phyloP scores from a whole-genome alignment of 2,113 vertebrate species.

The Daubentonia madagascariensis region DNA sequence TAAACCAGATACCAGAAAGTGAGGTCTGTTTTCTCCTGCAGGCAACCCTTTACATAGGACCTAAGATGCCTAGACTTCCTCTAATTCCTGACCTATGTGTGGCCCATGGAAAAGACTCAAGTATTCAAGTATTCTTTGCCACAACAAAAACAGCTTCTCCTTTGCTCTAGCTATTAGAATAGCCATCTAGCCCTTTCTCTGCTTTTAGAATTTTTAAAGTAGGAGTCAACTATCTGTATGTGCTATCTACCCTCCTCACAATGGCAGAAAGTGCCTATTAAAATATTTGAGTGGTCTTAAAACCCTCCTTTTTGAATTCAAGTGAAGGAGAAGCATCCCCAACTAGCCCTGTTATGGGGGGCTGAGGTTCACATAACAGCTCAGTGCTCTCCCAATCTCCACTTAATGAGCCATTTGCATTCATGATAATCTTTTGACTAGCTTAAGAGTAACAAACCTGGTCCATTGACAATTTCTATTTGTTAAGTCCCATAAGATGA shows the following conservation, averaged over 20 bases:
- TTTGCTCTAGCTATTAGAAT: neutral
- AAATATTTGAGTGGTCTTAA: neutral
- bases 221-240: neutral
- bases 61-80: neutral
- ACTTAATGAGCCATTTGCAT: neutral
- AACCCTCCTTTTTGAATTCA: neutral
- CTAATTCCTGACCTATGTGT: neutral
- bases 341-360: neutral
- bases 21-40: neutral
- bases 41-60: neutral
- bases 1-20: neutral
- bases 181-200: neutral
- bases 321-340: neutral
- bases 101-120: neutral
- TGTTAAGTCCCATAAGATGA: neutral
- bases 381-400: neutral
- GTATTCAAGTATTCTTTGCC: neutral
- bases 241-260: neutral
- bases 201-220: conserved; percentile 12
- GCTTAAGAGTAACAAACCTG: neutral
- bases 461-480: neutral
- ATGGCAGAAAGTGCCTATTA: neutral
- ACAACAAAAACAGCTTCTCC: neutral
- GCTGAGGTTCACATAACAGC: neutral
- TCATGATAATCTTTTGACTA: neutral